Percentiles rank a stretch among this genome's conserved stretches.
Conservation (phyloP, 2,888 invertebrate species). For the Apamea epomidion region DNA sequence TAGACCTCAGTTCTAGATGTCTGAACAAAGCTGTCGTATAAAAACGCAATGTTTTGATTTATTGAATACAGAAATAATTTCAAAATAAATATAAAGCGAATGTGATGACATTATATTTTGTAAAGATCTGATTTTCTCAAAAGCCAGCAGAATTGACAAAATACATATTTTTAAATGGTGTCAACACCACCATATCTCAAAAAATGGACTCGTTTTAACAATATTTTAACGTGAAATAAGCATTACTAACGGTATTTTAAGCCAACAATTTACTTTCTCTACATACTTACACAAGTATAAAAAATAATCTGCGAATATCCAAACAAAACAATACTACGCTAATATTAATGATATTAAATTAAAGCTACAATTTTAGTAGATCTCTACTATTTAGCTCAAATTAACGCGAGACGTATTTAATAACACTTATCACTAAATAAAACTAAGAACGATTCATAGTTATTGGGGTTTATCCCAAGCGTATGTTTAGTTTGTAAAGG, state of each 20-base stretch:
- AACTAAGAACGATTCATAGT: constrained; percentile 57
- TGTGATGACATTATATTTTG: constrained; percentile 41
- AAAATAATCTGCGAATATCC: constrained; percentile 56
- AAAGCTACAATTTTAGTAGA: constrained; percentile 69
- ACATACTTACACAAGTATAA: constrained; percentile 40
- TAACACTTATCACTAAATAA: constrained; percentile 67
- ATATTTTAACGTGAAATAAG: background rate
- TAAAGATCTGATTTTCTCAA: background rate
- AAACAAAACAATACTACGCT: constrained; percentile 63
- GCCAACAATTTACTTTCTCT: background rate
- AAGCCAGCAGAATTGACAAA: background rate
- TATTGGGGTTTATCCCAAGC: constrained; percentile 49
- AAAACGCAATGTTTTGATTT: constrained; percentile 19
- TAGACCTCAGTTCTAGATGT: constrained; percentile 9
- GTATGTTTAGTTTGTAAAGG: constrained; percentile 49
- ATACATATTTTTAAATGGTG: background rate
- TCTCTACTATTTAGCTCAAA: constrained; percentile 61
- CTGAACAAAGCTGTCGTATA: constrained; percentile 16
- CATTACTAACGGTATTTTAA: background rate
- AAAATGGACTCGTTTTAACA: background rate
- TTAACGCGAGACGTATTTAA: constrained; percentile 59
- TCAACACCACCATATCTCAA: background rate
- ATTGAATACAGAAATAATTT: constrained; percentile 19
- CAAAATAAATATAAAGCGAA: constrained; percentile 36
- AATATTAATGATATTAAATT: constrained; percentile 65